Evolutionary conservation across 2,113 vertebrate genomes (phyloP), one percentile per base, ranked within the genome.

Genomic region (Callocephalon fimbriatum): DNA sequence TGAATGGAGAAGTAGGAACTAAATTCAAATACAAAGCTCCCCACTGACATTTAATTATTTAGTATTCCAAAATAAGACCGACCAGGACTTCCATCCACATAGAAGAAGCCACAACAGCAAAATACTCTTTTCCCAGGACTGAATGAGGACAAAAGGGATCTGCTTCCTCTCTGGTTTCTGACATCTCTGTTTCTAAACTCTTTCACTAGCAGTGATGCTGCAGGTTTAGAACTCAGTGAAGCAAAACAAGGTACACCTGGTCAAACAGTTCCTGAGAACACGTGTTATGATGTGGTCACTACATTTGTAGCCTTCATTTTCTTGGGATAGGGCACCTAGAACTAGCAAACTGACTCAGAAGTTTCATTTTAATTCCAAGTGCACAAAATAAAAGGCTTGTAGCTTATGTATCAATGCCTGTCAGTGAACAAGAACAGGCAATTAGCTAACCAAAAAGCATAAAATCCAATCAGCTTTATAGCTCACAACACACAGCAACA

Each of bases 21-120:
- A 85, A 92, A 95, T 71, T 83, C 83, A 81, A 88, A 92, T 13
- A 72, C 44, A 91, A 72, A 90, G 48, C 48, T 91, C 90, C 35
- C 37, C 13, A 18, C 2, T 81, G 65, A 47, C 37, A 71, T 73
- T 82, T 61, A 76, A 83, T 53, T 92, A 71, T 50, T 83, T 29
- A 68, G 18, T 27, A 71, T 47, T 77, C 65, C 31, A 68, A 73
- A 79, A 37, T 42, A 88, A 74, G 65, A 44, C 86, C 88, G 67
- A 38, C 3, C 25, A 79, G 22, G 20, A 88, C 37, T 90, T 67
- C n/a, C 68, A 86, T 51, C 35, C 35, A 80, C 25, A 68, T 0
- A 66, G 32, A 73, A 42, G 44, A 2, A 19, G 19, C 9, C 29
- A 20, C 22, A 88, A 40, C 35, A 93, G 56, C 44, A 93, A 61